Evolutionary conservation across 2,797 vertebrate species (phyloP), one percentile per base, ranked within the genome.

Genomic region (Lateolabrax maculatus): DNA sequence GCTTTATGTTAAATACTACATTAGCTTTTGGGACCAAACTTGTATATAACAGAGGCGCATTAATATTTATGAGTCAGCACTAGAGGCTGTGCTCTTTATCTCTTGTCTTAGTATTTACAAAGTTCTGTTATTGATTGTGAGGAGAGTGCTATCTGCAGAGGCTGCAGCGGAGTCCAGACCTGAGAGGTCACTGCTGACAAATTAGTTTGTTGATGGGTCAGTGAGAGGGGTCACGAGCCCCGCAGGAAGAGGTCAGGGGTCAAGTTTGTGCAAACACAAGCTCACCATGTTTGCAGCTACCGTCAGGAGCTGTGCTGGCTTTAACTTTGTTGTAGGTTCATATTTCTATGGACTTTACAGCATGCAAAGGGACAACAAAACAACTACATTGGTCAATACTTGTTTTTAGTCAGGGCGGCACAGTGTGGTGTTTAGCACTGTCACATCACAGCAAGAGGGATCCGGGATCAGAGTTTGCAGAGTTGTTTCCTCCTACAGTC

Each of bases 141-240:
- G 72, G 25, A 36, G 48, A 71, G 71, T 11, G 49, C 63, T 1
- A 5, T 70, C 75, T 73, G 62, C 44, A 41, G 44, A 79, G 76
- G 44, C 60, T 11, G 23, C 39, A 69, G 70, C 3, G 1, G 57
- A 34, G 78, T 44, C 55, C 48, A 27, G 77, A 66, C 75, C 75
- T 36, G 43, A 52, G 83, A 79, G 93, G 90, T 88, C 89, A 74
- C 31, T 69, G 79, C 61, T 78, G 89, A 93, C 92, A 90, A 94
- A 94, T 94, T 79, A 79, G 90, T 84, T 69, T 80, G 90, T 87
- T 87, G 90, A 90, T 7, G 89, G 93, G 93, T 94, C 93, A 93
- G 78, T 23, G 87, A 84, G 72, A 85, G 37, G 57, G 90, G 90
- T 89, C 85, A 8, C 0, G 51, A 66, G 87, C 79, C n/a, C 81